Conservation (phyloP, 2,113 vertebrate species). For the Phasianus colchicus region DNA sequence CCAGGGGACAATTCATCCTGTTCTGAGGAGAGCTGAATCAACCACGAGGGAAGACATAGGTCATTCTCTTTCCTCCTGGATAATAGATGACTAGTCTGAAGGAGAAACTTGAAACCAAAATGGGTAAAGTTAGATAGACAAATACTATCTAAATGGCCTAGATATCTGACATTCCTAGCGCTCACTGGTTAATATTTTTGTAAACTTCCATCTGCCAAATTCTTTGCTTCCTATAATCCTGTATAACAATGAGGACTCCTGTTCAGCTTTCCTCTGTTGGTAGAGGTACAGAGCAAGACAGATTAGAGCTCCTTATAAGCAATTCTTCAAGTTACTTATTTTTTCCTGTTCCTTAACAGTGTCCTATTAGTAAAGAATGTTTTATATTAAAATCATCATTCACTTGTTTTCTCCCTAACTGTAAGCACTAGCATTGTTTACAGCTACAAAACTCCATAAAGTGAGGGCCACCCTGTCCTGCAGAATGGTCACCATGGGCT, state of each 20-base stretch:
- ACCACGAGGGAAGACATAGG: accelerated
- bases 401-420: not conserved
- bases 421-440: not conserved
- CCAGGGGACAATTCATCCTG: not conserved
- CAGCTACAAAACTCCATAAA: not conserved
- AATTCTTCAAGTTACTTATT: not conserved
- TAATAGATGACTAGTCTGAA: not conserved
- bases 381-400: not conserved
- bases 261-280: not conserved
- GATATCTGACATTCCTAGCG: not conserved
- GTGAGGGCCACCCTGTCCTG: not conserved
- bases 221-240: not conserved
- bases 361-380: not conserved
- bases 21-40: not conserved
- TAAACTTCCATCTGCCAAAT: not conserved
- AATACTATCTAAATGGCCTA: not conserved
- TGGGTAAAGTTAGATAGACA: not conserved
- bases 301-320: not conserved
- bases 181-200: not conserved
- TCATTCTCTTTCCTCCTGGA: not conserved
- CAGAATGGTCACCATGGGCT: not conserved
- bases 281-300: not conserved
- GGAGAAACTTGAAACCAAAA: not conserved
- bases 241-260: not conserved
- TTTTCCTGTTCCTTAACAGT: not conserved